phyloP scores from a whole-genome alignment of 1,140 invertebrate genomes.

The Papilio polyxenes region DNA sequence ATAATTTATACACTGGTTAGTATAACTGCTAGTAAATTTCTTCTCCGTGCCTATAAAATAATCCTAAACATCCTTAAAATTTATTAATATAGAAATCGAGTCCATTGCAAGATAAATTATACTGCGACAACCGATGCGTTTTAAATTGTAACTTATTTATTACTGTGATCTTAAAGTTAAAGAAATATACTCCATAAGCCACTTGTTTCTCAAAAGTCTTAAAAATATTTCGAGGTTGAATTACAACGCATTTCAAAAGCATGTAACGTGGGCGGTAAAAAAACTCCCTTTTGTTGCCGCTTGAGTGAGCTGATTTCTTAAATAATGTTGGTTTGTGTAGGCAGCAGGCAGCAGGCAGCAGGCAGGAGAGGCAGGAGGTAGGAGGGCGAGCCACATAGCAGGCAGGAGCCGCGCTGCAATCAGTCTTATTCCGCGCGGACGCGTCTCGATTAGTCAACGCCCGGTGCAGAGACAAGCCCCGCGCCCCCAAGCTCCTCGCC shows the following conservation, averaged over 20 bases:
- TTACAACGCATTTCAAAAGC: slow-evolving; percentile 54
- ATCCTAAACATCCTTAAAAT: background rate
- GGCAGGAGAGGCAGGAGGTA: slow-evolving; percentile 57
- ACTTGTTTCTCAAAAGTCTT: slow-evolving; percentile 25
- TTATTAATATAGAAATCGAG: background rate
- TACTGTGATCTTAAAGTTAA: background rate
- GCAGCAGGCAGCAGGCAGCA: slow-evolving; percentile 62
- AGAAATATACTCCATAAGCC: background rate
- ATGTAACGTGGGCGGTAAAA: slow-evolving; percentile 64
- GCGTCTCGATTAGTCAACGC: slow-evolving; percentile 78
- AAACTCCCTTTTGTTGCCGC: slow-evolving; percentile 72
- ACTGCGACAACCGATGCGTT: background rate
- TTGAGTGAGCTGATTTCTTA: slow-evolving; percentile 76
- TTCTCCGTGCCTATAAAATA: background rate
- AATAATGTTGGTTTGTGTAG: slow-evolving; percentile 78
- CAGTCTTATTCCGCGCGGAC: slow-evolving; percentile 79
- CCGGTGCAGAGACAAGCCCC: slow-evolving; percentile 74
- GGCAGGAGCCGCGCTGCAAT: slow-evolving; percentile 72
- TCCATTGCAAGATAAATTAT: background rate
- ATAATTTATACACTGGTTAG: no score
- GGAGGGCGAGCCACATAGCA: slow-evolving; percentile 61
- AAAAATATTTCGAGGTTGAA: slow-evolving; percentile 30
- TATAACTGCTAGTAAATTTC: no score
- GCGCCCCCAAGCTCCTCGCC: slow-evolving; percentile 56
- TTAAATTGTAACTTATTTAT: background rate